These are phyloP conservation scores for Sarotherodon lohbergeri DNA, from an alignment of 2,113 vertebrate species.

Conservation along the genomic window DNA sequence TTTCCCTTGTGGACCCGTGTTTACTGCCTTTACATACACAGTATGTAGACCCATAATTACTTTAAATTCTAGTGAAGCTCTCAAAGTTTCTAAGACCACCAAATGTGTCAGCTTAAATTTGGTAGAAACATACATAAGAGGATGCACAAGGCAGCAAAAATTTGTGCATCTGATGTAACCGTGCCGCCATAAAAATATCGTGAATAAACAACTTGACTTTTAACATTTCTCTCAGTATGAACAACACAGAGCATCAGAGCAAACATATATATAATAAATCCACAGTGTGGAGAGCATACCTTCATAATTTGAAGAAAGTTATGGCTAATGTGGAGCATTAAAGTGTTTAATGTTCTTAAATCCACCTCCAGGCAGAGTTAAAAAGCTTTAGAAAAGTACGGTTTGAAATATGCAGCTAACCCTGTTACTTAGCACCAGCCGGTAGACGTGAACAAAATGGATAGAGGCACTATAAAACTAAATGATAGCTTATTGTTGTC, in stretches of 20 bases:
- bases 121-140: not conserved
- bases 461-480: not conserved
- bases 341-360: not conserved
- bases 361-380: not conserved
- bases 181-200: not conserved
- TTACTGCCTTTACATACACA: not conserved
- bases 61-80: not conserved
- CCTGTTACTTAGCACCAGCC: not conserved
- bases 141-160: not conserved
- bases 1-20: not conserved
- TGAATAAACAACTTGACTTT: not conserved
- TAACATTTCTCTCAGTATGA: not conserved
- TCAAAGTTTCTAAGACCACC: not conserved
- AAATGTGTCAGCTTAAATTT: not conserved
- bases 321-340: not conserved
- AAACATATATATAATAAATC: not conserved
- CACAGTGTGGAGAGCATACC: not conserved
- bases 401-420: not conserved
- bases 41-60: not conserved
- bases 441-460: not conserved
- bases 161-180: constrained; percentile 1
- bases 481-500: not conserved
- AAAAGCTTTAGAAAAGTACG: not conserved
- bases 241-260: not conserved
- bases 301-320: not conserved